Percentiles rank a stretch among this genome's conserved stretches.
Conservation (phyloP, 2,113 vertebrate species). For the Anolis carolinensis region DNA sequence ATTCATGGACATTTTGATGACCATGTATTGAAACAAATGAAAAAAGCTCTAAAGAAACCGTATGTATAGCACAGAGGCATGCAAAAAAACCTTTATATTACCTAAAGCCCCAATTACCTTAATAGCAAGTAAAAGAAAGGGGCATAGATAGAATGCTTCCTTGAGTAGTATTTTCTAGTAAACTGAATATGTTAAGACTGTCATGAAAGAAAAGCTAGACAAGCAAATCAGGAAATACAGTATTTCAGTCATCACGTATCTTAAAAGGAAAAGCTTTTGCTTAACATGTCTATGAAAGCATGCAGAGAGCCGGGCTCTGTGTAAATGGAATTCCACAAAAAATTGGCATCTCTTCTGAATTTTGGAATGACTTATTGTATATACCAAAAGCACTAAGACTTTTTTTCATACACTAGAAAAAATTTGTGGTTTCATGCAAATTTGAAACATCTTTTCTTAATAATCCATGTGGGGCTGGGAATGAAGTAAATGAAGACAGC, state of each 20-base stretch:
- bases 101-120: no score
- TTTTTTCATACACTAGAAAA: background rate
- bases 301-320: background rate
- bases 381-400: background rate
- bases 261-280: background rate
- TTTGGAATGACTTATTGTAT: background rate
- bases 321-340: background rate
- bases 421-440: background rate
- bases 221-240: constrained; percentile 14
- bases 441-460: background rate
- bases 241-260: background rate
- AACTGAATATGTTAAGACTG: background rate
- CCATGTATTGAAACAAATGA: no score
- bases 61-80: no score
- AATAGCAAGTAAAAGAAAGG: no score
- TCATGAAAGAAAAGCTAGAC: background rate
- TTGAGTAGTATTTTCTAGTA: background rate
- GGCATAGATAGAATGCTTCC: no score
- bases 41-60: no score
- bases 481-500: background rate
- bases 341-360: background rate
- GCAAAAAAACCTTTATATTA: no score
- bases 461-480: background rate
- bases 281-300: background rate
- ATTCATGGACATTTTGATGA: no score